Evolutionary conservation across 2,113 vertebrate genomes (phyloP), one percentile per base, ranked within the genome.

Genomic region (Pelvicachromis taeniatus): DNA sequence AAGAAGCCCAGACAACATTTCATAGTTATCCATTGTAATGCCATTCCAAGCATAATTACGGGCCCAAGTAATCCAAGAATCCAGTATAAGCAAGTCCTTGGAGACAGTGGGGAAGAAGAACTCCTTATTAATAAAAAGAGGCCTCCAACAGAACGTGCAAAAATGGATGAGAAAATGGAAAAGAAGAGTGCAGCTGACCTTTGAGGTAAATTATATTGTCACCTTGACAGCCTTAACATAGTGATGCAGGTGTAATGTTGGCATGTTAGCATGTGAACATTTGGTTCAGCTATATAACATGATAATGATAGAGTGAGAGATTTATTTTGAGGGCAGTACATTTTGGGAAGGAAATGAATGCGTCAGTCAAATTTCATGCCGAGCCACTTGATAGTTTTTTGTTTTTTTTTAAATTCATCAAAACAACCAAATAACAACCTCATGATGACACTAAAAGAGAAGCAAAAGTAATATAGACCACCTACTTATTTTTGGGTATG

Each of bases 331-430:
- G 65, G 65, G 1, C 14, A 70, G 40, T 26, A 45, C 21, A 45
- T 70, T 70, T 26, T 45, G 63, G n/a, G 12, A 42, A 26, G 23
- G 38, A 45, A 42, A 17, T 70, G 23, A 45, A 42, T 26, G 38
- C 8, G 5, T 45, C 65, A 45, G 8, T 5, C 21, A 70, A 26
- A 70, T 70, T 70, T 45, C 13, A 70, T 17, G 38, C 2, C 3
- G 2, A 26, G 38, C 65, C 65, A 26, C 40, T 45, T 70, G 1
- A 45, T 26, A 45, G 2, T n/a, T 13, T 1, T 6, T 16, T 1
- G 0, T 33, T 40, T 40, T 21, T 7, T 38, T 63, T 59, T 3
- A 0, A 68, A 63, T 35, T n/a, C 19, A 61, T 35, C 1, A 61
- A 61, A 35, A 63, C 0, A n/a, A 38, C 19, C 33, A 63, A 63